Conservation (phyloP, 1,140 invertebrate genomes). For the Coboldia fuscipes region DNA sequence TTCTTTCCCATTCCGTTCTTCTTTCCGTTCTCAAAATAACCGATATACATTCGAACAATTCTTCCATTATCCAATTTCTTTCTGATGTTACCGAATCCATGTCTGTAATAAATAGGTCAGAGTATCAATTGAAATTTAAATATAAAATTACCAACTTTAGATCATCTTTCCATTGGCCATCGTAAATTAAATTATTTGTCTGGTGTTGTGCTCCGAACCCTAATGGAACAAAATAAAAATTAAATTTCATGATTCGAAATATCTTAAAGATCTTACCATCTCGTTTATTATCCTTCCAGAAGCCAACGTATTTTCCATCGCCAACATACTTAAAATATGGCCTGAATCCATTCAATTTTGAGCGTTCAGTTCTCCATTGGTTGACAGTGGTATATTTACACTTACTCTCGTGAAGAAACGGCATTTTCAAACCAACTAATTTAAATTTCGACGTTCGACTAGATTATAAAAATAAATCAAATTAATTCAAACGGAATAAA, state of each 20-base stretch:
- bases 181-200: conserved; percentile 20
- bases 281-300: conserved; percentile 12
- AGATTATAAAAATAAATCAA: no score
- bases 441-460: no score
- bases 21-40: conserved; percentile 25
- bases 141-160: no score
- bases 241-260: no score
- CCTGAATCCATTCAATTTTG: conserved; percentile 9
- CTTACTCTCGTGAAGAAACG: no score
- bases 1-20: conserved; percentile 23
- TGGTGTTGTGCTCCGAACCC: conserved; percentile 3
- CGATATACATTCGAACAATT: conserved; percentile 19
- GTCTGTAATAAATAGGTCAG: no score
- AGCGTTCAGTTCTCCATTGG: no score
- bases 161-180: conserved; percentile 27
- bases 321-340: conserved; percentile 10
- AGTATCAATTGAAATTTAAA: no score
- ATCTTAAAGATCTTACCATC: conserved; percentile 10
- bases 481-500: no score
- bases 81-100: conserved; percentile 21
- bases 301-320: conserved; percentile 12
- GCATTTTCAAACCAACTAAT: no score
- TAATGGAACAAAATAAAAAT: no score
- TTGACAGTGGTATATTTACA: no score
- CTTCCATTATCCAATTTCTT: conserved; percentile 8